Conservation (phyloP, 2,888 invertebrate genomes). For the Zootermopsis nevadensis region DNA sequence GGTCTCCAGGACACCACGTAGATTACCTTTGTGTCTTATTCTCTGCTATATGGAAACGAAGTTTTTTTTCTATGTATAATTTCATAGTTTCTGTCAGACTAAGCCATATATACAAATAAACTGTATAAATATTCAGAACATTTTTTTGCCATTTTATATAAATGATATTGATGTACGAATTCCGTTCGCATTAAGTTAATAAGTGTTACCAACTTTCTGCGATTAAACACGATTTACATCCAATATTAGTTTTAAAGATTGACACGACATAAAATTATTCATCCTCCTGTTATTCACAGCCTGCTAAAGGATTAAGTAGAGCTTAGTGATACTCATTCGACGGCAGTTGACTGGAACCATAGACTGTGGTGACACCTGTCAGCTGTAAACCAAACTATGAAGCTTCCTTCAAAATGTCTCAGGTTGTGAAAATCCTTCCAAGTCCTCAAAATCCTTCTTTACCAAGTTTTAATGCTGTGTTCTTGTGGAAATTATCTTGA, state of each 20-base stretch:
- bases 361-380: slow-evolving; percentile 35
- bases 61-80: no score
- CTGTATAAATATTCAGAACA: no score
- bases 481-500: slow-evolving; percentile 17
- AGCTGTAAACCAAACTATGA: slow-evolving; percentile 26
- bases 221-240: background rate
- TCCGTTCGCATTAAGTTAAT: no score
- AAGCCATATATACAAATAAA: no score
- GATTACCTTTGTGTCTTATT: no score
- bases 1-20: no score
- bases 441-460: slow-evolving; percentile 38
- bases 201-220: no score
- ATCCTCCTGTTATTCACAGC: background rate
- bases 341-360: slow-evolving; percentile 23
- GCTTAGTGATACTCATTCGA: background rate
- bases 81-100: no score
- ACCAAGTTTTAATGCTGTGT: slow-evolving; percentile 39
- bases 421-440: slow-evolving; percentile 26
- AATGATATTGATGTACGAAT: no score
- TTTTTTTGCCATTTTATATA: no score
- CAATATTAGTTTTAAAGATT: background rate
- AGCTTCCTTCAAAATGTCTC: slow-evolving; percentile 17
- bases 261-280: background rate
- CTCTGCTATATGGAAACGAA: no score
- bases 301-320: slow-evolving; percentile 14